These are phyloP conservation scores for Chymomyza amoena DNA, from an alignment of 2,888 invertebrate genomes.

Conservation along the genomic window DNA sequence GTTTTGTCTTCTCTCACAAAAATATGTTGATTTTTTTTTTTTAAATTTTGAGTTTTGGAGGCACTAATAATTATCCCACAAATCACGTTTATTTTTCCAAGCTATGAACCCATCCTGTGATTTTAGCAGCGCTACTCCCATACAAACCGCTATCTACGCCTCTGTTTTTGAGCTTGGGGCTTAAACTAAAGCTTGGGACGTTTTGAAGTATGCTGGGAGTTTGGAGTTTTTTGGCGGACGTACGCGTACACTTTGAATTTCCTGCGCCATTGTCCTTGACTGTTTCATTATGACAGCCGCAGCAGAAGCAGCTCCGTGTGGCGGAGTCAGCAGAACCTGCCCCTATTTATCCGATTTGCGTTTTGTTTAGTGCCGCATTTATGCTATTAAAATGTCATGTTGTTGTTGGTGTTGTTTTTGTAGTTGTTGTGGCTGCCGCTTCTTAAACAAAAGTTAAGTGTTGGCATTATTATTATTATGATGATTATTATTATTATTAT, in stretches of 20 bases:
- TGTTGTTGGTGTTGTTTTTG: constrained; percentile 41
- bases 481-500: constrained; percentile 31
- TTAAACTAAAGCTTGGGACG: neutral
- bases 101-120: no score
- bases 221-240: neutral
- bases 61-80: no score
- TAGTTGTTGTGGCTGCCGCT: constrained; percentile 28
- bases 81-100: no score
- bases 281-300: constrained; percentile 71
- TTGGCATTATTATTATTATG: constrained; percentile 65
- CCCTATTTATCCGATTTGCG: constrained; percentile 43
- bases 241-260: constrained; percentile 65
- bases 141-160: no score
- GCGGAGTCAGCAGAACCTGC: neutral
- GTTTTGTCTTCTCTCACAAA: no score
- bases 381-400: constrained; percentile 72
- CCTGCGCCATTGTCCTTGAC: constrained; percentile 70
- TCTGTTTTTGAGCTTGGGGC: no score
- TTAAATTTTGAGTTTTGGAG: no score
- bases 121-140: no score
- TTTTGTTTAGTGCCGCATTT: constrained; percentile 73
- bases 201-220: neutral
- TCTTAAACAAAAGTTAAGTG: constrained; percentile 69
- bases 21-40: no score
- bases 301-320: constrained; percentile 29